Base-by-base conservation (phyloP, 2,113 vertebrate species). In the Barnardius zonarius region DNA sequence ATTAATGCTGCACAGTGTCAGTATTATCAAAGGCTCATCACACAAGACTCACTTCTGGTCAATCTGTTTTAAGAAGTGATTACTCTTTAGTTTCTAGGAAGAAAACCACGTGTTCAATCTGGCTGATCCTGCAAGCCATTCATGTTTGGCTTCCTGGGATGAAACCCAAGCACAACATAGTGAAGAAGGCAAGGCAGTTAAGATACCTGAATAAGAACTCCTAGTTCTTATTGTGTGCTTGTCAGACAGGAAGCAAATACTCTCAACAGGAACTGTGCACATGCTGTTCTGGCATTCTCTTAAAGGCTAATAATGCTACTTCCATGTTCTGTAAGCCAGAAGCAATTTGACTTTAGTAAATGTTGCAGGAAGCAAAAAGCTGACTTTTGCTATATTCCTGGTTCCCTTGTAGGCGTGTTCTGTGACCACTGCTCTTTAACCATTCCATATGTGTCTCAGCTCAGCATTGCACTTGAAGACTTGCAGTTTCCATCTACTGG, bases 51-150 rank as follows among this genome's bases (percentile, higher is more conserved):
- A 18, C 55, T 35, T 11, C 23, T 30, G 43, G 24, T 16, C 10
- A 0, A 28, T 52, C 51, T 59, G 3, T 13, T 68, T 57, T 51
- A 59, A 51, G 63, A 22, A 70, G 17, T 3, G 10, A 86, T 72
- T 74, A 30, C 28, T 66, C 2, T 7, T 96, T 66, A 25, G 22
- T 88, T 94, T 83, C 52, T 51, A 62, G 55, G 76, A 81, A 86
- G 13, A 9, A 72, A 54, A 62, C 0, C 46, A 72, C 43, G 8
- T 0, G 0, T 39, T 84, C 14, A 37, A 11, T 9, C 43, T 75
- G 76, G 31, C 76, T 86, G 79, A 17, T 78, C 35, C 75, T 54
- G 19, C 39, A 70, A 39, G 35, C 33, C 51, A 64, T 41, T 46
- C 69, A 12, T 1, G 0, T 33, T 1, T 10, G 19, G 20, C 28